Conservation (phyloP, 30 jellyfish, hydroid and myxozoan species). For the Rhopilema esculentum region DNA sequence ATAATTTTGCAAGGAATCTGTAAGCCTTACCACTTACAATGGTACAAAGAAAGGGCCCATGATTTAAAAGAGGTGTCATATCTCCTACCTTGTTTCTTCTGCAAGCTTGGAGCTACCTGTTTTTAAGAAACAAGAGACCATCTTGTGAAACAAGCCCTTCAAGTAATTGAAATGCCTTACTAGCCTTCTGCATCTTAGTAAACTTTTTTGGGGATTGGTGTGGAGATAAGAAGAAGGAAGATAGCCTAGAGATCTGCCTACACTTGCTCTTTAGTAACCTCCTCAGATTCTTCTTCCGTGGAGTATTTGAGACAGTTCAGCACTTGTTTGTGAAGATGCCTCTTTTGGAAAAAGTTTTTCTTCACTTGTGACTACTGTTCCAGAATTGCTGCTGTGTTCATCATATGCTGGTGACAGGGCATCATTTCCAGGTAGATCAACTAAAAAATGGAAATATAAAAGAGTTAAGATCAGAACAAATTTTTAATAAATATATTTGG, state of each 20-base stretch:
- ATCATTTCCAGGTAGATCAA: background rate
- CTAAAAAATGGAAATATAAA: background rate
- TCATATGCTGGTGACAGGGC: background rate
- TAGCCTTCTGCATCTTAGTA: background rate
- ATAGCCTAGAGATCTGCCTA: background rate
- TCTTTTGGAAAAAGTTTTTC: background rate
- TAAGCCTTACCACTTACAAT: conserved; percentile 59
- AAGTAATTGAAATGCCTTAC: conserved; percentile 7
- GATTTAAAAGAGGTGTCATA: conserved; percentile 41
- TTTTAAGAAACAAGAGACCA: conserved; percentile 1
- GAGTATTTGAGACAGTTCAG: background rate
- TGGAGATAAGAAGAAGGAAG: background rate
- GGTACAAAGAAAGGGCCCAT: conserved; percentile 48
- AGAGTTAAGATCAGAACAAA: background rate
- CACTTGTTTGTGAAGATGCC: background rate
- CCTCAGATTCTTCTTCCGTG: background rate
- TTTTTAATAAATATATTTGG: background rate
- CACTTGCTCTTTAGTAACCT: conserved; percentile 3
- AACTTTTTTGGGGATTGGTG: conserved; percentile 30
- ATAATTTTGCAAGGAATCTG: conserved; percentile 33
- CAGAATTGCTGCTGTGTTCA: background rate
- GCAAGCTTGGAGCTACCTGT: conserved; percentile 5
- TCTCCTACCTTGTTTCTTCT: conserved; percentile 16
- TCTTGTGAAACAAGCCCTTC: conserved; percentile 25
- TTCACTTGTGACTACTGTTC: background rate